phyloP scores from a whole-genome alignment of 2,113 vertebrate species.

The Triplophysa siluroides region DNA sequence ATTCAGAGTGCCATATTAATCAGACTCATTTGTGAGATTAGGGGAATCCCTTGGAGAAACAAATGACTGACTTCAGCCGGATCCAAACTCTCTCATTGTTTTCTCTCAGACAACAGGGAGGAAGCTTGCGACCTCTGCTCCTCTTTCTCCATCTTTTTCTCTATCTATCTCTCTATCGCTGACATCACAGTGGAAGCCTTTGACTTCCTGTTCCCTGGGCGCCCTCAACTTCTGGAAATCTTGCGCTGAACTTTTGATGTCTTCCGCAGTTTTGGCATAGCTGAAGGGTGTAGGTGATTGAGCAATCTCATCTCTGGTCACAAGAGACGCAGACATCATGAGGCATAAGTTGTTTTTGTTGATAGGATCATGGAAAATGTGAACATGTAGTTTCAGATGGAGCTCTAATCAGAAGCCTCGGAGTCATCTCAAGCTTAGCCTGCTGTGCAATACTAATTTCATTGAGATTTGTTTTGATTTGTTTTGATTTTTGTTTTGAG shows the following conservation, averaged over 20 bases:
- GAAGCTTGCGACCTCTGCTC: slow-evolving; percentile 21
- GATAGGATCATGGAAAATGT: slow-evolving; percentile 43
- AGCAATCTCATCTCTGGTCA: slow-evolving; percentile 37
- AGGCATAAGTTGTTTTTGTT: slow-evolving; percentile 33
- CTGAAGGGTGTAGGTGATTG: slow-evolving; percentile 34
- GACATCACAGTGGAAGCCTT: slow-evolving; percentile 40
- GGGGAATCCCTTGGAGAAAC: slow-evolving; percentile 27
- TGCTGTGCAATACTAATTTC: slow-evolving; percentile 34
- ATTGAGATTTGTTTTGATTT: slow-evolving; percentile 41
- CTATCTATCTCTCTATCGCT: slow-evolving; percentile 30
- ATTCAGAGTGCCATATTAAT: slow-evolving; percentile 29
- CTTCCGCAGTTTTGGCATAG: slow-evolving; percentile 37
- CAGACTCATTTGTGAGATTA: slow-evolving; percentile 34
- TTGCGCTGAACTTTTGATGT: slow-evolving; percentile 36
- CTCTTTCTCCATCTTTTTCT: slow-evolving; percentile 30
- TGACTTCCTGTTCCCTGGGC: slow-evolving; percentile 36
- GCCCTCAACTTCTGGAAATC: slow-evolving; percentile 38
- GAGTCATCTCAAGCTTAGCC: slow-evolving; percentile 24
- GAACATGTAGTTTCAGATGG: slow-evolving; percentile 39
- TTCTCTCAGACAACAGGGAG: slow-evolving; percentile 33
- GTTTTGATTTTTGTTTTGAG: slow-evolving; percentile 46
- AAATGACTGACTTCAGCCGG: slow-evolving; percentile 33
- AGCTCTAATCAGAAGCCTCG: slow-evolving; percentile 33
- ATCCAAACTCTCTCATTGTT: slow-evolving; percentile 19
- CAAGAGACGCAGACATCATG: slow-evolving; percentile 40